phyloP scores from a whole-genome alignment of 1,140 invertebrate genomes.

The Drosophila leontia region DNA sequence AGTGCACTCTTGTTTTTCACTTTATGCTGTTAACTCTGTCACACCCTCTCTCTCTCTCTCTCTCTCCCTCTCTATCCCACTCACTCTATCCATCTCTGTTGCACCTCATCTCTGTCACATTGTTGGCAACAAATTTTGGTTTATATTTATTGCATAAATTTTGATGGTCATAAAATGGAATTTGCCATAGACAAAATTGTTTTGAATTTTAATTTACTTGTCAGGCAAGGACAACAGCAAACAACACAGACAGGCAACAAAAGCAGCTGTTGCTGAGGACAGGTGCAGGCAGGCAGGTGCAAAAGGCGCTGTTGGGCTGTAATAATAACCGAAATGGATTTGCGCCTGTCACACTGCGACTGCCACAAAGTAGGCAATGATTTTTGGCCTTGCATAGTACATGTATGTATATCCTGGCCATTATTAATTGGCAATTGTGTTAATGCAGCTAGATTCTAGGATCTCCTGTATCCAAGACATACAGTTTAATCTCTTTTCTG shows the following conservation, averaged over 20 bases:
- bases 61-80: background rate
- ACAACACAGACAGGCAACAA: conserved; percentile 8
- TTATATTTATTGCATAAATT: conserved; percentile 82
- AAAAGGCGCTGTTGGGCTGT: conserved; percentile 34
- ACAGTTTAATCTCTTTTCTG: background rate
- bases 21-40: conserved; percentile 27
- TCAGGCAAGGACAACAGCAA: conserved; percentile 35
- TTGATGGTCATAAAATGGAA: conserved; percentile 78
- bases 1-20: conserved; percentile 37
- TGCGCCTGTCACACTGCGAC: conserved; percentile 40
- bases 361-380: conserved; percentile 47
- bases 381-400: conserved; percentile 6
- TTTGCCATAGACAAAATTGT: conserved; percentile 74
- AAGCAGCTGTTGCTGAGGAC: conserved; percentile 18
- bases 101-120: conserved; percentile 54
- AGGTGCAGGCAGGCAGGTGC: conserved; percentile 18
- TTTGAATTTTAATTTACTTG: conserved; percentile 82
- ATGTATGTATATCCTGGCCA: conserved; percentile 1
- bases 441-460: conserved; percentile 33
- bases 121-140: conserved; percentile 80
- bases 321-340: conserved; percentile 52
- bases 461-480: background rate
- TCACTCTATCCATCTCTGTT: conserved; percentile 6
- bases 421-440: conserved; percentile 70
- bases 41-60: background rate